Conservation (phyloP, 2,888 invertebrate species). For the Drosophila lutescens region DNA sequence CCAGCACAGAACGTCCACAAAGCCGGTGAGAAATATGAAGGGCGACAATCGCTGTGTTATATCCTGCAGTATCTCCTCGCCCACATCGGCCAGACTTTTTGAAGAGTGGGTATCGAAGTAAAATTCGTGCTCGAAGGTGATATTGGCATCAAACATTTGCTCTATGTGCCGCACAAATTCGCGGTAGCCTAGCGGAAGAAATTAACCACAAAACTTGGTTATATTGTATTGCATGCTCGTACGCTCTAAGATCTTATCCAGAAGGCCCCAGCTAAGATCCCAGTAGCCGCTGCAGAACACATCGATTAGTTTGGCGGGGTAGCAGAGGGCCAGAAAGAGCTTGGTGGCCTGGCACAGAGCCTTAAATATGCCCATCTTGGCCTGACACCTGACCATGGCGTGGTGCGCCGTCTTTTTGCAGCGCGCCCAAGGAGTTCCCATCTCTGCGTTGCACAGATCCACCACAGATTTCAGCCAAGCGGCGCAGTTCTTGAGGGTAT, state of each 20-base stretch:
- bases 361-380: constrained; percentile 85
- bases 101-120: constrained; percentile 86
- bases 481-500: constrained; percentile 88
- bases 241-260: constrained; percentile 88
- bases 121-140: constrained; percentile 87
- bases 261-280: constrained; percentile 87
- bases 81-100: constrained; percentile 85
- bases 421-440: constrained; percentile 90
- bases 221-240: constrained; percentile 50
- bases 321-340: constrained; percentile 87
- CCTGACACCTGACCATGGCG: constrained; percentile 87
- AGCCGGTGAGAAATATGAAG: constrained; percentile 85
- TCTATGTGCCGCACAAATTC: constrained; percentile 86
- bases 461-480: constrained; percentile 89
- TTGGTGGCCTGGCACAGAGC: constrained; percentile 86
- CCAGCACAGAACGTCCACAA: constrained; percentile 86
- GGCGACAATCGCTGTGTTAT: constrained; percentile 85
- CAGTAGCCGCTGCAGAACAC: constrained; percentile 88
- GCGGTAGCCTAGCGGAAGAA: constrained; percentile 85
- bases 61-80: constrained; percentile 86
- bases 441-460: constrained; percentile 89
- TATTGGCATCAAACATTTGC: constrained; percentile 87
- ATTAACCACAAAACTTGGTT: constrained; percentile 1
- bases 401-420: constrained; percentile 88
- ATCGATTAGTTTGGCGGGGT: constrained; percentile 87